Percentiles rank a stretch among this genome's conserved stretches.
Evolutionary conservation across 2,888 invertebrate genomes (phyloP).

Genomic region (Belgica antarctica): DNA sequence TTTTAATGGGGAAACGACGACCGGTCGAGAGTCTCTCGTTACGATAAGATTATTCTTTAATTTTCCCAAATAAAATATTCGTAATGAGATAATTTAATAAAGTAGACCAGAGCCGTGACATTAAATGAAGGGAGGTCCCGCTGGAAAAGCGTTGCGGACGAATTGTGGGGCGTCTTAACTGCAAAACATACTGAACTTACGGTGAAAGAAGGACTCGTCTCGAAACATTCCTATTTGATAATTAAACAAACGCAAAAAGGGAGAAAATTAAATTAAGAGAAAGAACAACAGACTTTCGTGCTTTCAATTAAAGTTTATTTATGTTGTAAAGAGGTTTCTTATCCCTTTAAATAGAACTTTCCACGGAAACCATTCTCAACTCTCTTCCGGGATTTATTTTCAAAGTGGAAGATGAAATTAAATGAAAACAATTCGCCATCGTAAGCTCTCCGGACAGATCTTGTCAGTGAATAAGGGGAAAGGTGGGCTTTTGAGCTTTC

Average conservation of each 20-base stretch:
- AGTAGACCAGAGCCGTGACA: too few species aligned
- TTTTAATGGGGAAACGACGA: not conserved
- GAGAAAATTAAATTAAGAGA: constrained; percentile 12
- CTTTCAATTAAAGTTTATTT: not conserved
- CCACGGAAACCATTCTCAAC: too few species aligned
- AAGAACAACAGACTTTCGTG: not conserved
- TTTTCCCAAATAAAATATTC: not conserved
- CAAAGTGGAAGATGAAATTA: not conserved
- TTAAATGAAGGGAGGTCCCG: too few species aligned
- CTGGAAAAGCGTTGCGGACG: too few species aligned
- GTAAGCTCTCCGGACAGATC: not conserved
- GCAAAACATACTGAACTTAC: too few species aligned
- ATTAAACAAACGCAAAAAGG: not conserved
- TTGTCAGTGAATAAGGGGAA: too few species aligned
- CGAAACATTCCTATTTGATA: not conserved
- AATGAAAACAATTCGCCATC: too few species aligned
- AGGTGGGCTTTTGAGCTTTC: too few species aligned
- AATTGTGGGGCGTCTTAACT: constrained; percentile 30
- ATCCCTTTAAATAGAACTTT: not conserved
- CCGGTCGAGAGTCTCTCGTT: not conserved
- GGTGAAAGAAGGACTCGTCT: too few species aligned
- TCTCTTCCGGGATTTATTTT: not conserved
- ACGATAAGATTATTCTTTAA: not conserved
- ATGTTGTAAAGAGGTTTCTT: not conserved
- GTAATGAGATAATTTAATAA: constrained; percentile 27